These are phyloP conservation scores for Merops nubicus DNA, from an alignment of 2,113 vertebrate genomes.

Conservation along the genomic window DNA sequence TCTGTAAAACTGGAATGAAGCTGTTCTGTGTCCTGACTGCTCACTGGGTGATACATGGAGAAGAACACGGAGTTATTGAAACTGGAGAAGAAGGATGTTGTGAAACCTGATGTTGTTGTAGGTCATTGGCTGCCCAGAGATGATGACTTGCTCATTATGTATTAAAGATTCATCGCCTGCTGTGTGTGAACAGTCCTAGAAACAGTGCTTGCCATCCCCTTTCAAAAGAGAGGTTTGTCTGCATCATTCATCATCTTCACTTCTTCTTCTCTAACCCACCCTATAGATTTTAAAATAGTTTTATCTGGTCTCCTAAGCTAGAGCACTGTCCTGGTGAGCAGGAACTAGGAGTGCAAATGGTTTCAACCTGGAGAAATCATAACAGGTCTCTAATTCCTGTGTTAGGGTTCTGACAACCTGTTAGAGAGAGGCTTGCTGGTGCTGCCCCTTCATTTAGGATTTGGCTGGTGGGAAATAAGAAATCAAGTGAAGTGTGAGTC, in stretches of 20 bases:
- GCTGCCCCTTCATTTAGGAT: not conserved
- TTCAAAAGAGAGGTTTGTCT: not conserved
- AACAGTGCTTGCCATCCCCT: not conserved
- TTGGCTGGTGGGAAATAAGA: not conserved
- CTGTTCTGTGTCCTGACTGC: not conserved
- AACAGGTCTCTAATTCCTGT: not conserved
- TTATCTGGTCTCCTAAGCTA: not conserved
- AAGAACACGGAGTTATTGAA: not conserved
- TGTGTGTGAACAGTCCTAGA: not conserved
- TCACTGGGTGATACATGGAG: not conserved
- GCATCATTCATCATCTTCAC: not conserved
- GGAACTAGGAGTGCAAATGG: not conserved
- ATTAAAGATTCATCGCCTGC: not conserved
- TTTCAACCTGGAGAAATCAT: not conserved
- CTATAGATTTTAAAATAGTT: not conserved
- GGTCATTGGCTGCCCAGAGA: not conserved
- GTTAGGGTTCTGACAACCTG: not conserved
- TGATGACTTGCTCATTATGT: not conserved
- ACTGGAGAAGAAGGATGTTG: not conserved
- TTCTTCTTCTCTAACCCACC: not conserved
- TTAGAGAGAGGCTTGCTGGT: not conserved
- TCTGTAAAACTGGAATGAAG: not conserved
- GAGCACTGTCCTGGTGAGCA: not conserved
- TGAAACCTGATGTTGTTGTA: not conserved
- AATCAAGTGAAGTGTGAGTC: not conserved